These are phyloP conservation scores for Nesidiocoris tenuis DNA, from an alignment of 2,888 invertebrate genomes.

Conservation along the genomic window DNA sequence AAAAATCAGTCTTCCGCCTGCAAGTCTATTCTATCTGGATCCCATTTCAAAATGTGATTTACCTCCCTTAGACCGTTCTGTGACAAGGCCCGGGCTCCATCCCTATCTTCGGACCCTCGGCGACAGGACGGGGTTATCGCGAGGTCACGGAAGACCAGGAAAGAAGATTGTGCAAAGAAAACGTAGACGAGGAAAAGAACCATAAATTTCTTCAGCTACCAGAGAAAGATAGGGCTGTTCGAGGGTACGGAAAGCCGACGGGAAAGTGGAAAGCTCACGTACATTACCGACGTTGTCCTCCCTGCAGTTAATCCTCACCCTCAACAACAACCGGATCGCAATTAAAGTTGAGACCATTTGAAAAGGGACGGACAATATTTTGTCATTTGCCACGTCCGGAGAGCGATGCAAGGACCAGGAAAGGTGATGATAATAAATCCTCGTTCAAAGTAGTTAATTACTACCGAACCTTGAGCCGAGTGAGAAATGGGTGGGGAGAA, in stretches of 20 bases:
- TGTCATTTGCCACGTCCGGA: conserved; percentile 13
- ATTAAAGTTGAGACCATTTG: conserved; percentile 38
- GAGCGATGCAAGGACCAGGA: background rate
- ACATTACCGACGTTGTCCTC: conserved; percentile 5
- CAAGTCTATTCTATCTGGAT: too few species aligned
- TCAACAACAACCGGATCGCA: conserved; percentile 33
- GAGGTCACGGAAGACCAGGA: background rate
- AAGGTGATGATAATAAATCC: conserved; percentile 14
- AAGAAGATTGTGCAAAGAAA: background rate
- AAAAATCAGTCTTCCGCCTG: too few species aligned
- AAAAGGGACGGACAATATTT: conserved; percentile 25
- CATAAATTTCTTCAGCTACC: background rate
- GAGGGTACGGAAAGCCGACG: conserved; percentile 2
- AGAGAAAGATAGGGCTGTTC: background rate
- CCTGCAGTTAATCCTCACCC: conserved; percentile 11
- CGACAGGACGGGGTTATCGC: background rate
- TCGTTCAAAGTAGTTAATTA: conserved; percentile 4
- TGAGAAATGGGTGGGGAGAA: too few species aligned
- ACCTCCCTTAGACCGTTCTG: background rate
- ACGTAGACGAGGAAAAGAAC: background rate
- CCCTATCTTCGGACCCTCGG: background rate
- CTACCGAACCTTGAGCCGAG: background rate
- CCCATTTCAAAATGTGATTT: background rate
- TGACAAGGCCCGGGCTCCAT: background rate
- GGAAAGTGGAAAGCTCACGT: conserved; percentile 13